Percentiles rank a stretch among this genome's conserved stretches.
phyloP scores from a whole-genome alignment of 2,797 vertebrate species.

The Catostomus latipinnis region DNA sequence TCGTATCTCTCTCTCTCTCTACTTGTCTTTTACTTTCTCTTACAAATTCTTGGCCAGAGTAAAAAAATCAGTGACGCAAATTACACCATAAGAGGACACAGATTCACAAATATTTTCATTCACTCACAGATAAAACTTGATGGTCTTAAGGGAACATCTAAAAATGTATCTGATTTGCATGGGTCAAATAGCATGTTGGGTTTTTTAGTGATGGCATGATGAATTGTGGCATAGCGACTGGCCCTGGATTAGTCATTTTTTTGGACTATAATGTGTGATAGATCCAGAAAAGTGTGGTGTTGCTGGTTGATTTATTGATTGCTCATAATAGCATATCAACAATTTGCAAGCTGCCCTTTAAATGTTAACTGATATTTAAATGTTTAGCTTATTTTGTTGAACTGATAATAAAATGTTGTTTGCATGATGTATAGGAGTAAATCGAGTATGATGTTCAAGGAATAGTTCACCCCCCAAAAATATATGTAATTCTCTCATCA shows the following conservation, averaged over 20 bases:
- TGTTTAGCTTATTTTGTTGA: neutral
- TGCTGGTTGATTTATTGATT: neutral
- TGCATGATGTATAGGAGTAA: too few relatives aligned
- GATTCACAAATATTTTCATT: neutral
- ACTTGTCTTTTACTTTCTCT: slow-evolving; percentile 5
- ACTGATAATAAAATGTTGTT: too few relatives aligned
- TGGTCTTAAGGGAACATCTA: neutral
- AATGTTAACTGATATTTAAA: neutral
- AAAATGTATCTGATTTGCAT: slow-evolving; percentile 6
- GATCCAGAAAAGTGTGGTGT: neutral
- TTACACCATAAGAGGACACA: neutral
- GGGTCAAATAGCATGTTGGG: neutral
- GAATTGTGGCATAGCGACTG: neutral
- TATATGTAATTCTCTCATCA: too few relatives aligned
- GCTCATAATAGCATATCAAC: neutral
- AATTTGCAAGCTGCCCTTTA: slow-evolving; percentile 13
- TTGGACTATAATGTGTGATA: slow-evolving; percentile 34
- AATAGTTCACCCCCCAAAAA: too few relatives aligned
- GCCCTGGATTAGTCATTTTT: neutral
- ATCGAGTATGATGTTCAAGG: too few relatives aligned
- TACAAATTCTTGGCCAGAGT: slow-evolving; percentile 2
- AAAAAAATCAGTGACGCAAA: neutral
- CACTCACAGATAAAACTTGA: neutral
- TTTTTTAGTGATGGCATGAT: slow-evolving; percentile 1
- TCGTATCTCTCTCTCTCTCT: slow-evolving; percentile 3